Conservation (phyloP, 37 sponge, comb jelly and placozoan species). For the Ianthella basta region DNA sequence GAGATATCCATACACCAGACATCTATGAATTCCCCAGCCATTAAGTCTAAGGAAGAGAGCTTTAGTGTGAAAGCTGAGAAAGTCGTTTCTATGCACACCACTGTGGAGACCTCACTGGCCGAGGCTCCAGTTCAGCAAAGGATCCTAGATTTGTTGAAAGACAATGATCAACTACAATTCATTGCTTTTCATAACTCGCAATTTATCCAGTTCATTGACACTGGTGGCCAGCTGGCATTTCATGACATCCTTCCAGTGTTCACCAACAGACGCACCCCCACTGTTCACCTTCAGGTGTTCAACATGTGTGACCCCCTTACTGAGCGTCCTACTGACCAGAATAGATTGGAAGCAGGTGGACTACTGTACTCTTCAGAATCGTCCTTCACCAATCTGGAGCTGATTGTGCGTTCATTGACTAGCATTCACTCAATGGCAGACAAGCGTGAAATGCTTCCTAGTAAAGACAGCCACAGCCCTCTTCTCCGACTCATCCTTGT, state of each 20-base stretch:
- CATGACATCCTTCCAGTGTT: conserved; percentile 18
- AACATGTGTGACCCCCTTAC: conserved; percentile 9
- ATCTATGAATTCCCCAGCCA: too few relatives aligned
- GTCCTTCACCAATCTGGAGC: conserved; percentile 16
- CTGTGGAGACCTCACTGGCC: too few relatives aligned
- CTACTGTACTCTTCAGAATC: not conserved
- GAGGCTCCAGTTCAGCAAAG: too few relatives aligned
- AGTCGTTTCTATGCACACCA: too few relatives aligned
- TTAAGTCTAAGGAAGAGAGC: too few relatives aligned
- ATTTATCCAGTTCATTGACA: conserved; percentile 21
- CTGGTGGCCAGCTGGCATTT: conserved; percentile 16
- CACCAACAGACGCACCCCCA: not conserved
- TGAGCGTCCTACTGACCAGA: not conserved
- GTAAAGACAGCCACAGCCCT: not conserved
- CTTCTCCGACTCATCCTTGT: not conserved
- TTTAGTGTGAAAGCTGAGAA: too few relatives aligned
- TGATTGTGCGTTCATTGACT: not conserved
- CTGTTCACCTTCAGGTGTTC: conserved; percentile 30
- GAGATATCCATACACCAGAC: too few relatives aligned
- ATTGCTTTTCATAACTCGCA: not conserved
- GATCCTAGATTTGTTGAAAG: too few relatives aligned
- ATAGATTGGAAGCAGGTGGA: not conserved
- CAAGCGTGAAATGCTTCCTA: not conserved
- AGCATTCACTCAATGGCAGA: conserved; percentile 16
- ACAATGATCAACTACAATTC: too few relatives aligned